Base-by-base conservation (phyloP, 2,797 vertebrate species). In the Spondyliosoma cantharus region DNA sequence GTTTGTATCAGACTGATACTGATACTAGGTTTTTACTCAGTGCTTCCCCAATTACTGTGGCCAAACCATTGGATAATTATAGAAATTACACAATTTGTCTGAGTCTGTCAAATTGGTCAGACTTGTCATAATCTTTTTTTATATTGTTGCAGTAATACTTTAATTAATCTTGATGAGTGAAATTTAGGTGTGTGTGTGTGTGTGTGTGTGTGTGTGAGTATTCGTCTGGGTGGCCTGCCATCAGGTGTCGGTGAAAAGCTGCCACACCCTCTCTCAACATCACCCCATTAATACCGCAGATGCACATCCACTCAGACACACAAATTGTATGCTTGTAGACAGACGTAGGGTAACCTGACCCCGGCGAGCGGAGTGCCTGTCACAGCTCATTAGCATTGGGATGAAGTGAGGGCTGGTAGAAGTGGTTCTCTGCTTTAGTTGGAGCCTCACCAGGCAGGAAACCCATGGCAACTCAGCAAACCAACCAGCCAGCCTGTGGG, bases 371-470 rank as follows among this genome's bases (percentile, higher is more conserved):
- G 80, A 92, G 90, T 83, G 89, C 87, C 83, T 89, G 91, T 93
- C 92, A 88, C 88, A 88, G 87, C 83, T 91, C 84, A 87, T 94
- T 92, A 92, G 82, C 76, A 69, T 19, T 66, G 84, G 81, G 83
- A 74, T 78, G 79, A 87, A 86, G 58, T 78, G 84, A 90, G 82
- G 83, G 64, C 83, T 84, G 75, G 70, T 88, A 80, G 85, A 89
- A 86, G 86, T 78, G 81, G 62, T 58, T 81, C 65, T 91, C 83
- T 92, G 86, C 87, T 90, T 91, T 86, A 74, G 66, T 86, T 91
- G 90, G 89, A 91, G 80, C n/a, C 7, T 78, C 75, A 89, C 90
- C 90, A 87, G 76, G 76, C 84, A 87, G 76, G 82, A 90, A 84
- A 66, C 64, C 74, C 71, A 61, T 80, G 68, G 82, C 58, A 7